These are phyloP conservation scores for Dryomyza anilis DNA, from an alignment of 2,888 invertebrate genomes.

Conservation along the genomic window DNA sequence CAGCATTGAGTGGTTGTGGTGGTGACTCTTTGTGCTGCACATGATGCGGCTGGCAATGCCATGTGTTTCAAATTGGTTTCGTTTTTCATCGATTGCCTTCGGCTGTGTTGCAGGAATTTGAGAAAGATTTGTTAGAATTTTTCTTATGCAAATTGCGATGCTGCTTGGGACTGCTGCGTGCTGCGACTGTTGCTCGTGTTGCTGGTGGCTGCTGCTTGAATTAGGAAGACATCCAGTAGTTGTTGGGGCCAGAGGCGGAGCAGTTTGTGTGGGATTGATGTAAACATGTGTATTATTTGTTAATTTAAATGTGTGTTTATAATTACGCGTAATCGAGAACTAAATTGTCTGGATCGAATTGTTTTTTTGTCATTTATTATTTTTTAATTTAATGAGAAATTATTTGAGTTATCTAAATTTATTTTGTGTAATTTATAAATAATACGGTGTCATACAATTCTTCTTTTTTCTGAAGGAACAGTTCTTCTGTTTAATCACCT, in stretches of 20 bases:
- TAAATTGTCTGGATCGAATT: no score
- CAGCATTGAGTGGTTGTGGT: no score
- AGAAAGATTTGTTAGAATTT: constrained; percentile 13
- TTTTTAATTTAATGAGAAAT: neutral
- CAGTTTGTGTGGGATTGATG: neutral
- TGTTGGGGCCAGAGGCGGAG: neutral
- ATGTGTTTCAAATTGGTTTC: constrained; percentile 3
- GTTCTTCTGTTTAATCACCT: no score
- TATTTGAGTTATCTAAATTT: no score
- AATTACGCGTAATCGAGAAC: no score
- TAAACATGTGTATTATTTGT: neutral
- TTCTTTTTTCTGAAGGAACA: no score
- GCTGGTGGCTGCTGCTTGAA: neutral
- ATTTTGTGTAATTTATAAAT: no score
- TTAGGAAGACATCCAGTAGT: neutral
- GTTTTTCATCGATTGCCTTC: constrained; percentile 19
- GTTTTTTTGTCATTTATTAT: no score
- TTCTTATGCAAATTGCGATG: constrained; percentile 17
- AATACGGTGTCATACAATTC: no score
- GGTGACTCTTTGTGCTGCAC: no score
- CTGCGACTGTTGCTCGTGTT: neutral
- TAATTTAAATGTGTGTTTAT: no score
- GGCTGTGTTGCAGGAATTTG: neutral
- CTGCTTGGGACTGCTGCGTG: no score
- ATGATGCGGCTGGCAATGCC: neutral